Percentiles rank a stretch among this genome's conserved stretches.
phyloP scores from a whole-genome alignment of 2,888 invertebrate genomes.

The Entomobrya multifasciata region DNA sequence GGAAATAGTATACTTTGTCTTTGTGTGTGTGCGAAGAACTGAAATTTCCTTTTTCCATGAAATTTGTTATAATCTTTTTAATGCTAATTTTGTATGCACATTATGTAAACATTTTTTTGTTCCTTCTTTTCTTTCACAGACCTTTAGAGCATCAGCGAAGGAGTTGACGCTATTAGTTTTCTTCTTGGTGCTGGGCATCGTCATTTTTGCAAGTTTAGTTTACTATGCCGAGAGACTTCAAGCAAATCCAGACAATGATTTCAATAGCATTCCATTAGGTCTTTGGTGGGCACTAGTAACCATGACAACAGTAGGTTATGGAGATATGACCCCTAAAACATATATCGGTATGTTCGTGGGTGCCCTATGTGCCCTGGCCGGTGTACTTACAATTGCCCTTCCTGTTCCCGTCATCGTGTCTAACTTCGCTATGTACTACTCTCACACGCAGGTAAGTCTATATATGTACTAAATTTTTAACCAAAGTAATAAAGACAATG shows the following conservation, averaged over 20 bases:
- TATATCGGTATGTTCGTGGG: conserved; percentile 94
- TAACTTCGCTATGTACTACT: conserved; percentile 99
- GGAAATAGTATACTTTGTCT: background rate
- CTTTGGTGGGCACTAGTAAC: conserved; percentile 98
- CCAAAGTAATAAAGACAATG: background rate
- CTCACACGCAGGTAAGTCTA: conserved; percentile 63
- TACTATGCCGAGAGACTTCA: conserved; percentile 99
- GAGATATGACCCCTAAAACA: conserved; percentile 99
- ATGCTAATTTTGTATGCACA: conserved; percentile 1
- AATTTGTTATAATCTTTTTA: background rate
- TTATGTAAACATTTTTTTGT: too few species aligned
- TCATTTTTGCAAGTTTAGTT: conserved; percentile 98
- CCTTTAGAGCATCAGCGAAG: conserved; percentile 97
- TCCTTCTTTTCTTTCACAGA: conserved; percentile 81
- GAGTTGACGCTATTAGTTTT: conserved; percentile 97
- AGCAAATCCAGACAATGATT: conserved; percentile 97
- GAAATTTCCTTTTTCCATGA: background rate
- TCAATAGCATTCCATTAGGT: conserved; percentile 98
- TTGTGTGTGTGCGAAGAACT: background rate
- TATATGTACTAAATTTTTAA: too few species aligned
- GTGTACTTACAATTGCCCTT: conserved; percentile 98
- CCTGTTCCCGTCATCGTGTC: conserved; percentile 98
- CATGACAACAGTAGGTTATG: conserved; percentile 99
- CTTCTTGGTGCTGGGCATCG: conserved; percentile 98
- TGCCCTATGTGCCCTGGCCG: conserved; percentile 99